phyloP scores from a whole-genome alignment of 2,888 invertebrate species.

The Glomeris marginata region DNA sequence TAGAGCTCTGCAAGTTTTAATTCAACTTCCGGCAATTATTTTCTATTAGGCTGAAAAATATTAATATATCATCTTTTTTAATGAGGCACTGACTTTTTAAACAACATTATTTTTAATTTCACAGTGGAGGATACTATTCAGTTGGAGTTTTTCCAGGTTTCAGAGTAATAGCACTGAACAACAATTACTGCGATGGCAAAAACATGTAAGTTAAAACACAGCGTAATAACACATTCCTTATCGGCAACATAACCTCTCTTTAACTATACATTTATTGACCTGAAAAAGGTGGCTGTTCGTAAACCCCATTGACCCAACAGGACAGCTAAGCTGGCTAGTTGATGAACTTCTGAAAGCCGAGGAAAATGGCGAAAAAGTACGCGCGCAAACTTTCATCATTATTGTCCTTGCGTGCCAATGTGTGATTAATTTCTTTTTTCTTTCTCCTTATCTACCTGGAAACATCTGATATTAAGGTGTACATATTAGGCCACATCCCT shows the following conservation, averaged over 20 bases:
- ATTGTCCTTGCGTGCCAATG: constrained; percentile 43
- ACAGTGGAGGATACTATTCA: constrained; percentile 35
- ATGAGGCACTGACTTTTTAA: too few relatives aligned
- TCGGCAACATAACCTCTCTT: neutral
- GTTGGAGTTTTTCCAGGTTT: constrained; percentile 27
- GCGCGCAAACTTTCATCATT: neutral
- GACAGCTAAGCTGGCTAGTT: constrained; percentile 88
- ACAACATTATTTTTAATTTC: constrained; percentile 8
- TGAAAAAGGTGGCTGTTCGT: constrained; percentile 71
- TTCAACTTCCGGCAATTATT: too few relatives aligned
- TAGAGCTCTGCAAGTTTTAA: too few relatives aligned
- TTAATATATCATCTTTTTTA: too few relatives aligned
- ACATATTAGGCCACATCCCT: constrained; percentile 93
- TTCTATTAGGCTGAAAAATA: too few relatives aligned
- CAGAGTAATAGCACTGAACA: constrained; percentile 31
- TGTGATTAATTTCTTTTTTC: constrained; percentile 36
- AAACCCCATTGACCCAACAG: constrained; percentile 91
- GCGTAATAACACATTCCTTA: neutral
- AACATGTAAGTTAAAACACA: constrained; percentile 1
- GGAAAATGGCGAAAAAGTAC: constrained; percentile 65
- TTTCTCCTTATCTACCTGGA: neutral
- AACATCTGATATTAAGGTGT: constrained; percentile 40
- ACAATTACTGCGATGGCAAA: constrained; percentile 30
- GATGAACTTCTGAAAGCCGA: constrained; percentile 87
- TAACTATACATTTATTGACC: constrained; percentile 4